Conservation (phyloP, 2,888 invertebrate genomes). For the Caenorhabditis sp. region DNA sequence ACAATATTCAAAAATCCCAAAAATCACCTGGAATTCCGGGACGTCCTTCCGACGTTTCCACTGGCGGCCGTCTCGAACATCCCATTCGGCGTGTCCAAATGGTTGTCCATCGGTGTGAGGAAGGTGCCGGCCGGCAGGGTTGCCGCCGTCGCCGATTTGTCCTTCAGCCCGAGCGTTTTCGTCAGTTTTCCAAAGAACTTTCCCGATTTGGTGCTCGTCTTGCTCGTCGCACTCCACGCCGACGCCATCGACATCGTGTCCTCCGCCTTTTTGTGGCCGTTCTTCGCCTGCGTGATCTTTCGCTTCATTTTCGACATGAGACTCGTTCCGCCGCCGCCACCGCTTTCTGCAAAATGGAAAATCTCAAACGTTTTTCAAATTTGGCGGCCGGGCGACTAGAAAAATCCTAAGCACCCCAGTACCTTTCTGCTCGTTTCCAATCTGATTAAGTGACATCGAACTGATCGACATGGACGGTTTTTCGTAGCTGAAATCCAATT, state of each 20-base stretch:
- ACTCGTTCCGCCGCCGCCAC: slow-evolving; percentile 24
- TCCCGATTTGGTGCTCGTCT: slow-evolving; percentile 46
- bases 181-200: slow-evolving; percentile 54
- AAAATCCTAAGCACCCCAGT: too few relatives aligned
- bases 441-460: slow-evolving; percentile 52
- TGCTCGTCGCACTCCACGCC: slow-evolving; percentile 56
- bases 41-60: neutral
- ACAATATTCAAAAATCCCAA: neutral
- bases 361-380: too few relatives aligned
- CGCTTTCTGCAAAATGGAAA: slow-evolving; percentile 11
- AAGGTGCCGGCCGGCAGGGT: slow-evolving; percentile 50
- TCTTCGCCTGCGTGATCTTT: slow-evolving; percentile 65
- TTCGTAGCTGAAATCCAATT: slow-evolving; percentile 69
- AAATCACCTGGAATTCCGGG: slow-evolving; percentile 29
- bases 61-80: slow-evolving; percentile 18
- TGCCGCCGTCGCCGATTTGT: slow-evolving; percentile 20
- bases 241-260: slow-evolving; percentile 66
- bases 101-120: slow-evolving; percentile 55
- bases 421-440: slow-evolving; percentile 41
- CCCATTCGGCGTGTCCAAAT: slow-evolving; percentile 38
- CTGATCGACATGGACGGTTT: slow-evolving; percentile 69
- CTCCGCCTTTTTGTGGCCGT: slow-evolving; percentile 61
- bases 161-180: slow-evolving; percentile 38
- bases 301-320: slow-evolving; percentile 64
- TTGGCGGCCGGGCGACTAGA: too few relatives aligned